Evolutionary conservation across 2,113 vertebrate genomes (phyloP).

Genomic region (Heterochromis multidens): DNA sequence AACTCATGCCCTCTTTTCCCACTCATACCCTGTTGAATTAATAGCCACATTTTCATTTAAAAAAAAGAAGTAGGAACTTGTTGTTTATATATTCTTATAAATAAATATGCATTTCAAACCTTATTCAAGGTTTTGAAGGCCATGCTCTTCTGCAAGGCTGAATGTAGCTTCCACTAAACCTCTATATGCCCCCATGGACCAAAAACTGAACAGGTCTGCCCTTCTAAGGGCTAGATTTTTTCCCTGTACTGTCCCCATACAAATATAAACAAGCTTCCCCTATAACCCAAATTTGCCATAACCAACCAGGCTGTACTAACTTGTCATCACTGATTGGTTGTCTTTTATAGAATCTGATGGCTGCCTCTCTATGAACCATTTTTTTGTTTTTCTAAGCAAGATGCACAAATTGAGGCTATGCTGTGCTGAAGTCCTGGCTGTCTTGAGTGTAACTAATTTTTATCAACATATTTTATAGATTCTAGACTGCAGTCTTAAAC

Average conservation of each 20-base stretch:
- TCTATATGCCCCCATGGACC: not conserved
- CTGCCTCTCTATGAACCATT: not conserved
- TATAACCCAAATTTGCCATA: not conserved
- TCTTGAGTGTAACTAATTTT: not conserved
- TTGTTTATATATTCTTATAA: not conserved
- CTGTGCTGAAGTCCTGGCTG: not conserved
- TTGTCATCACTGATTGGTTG: not conserved
- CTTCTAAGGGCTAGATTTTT: not conserved
- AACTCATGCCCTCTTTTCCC: not conserved
- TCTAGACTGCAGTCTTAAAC: not conserved
- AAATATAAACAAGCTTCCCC: not conserved
- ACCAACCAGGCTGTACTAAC: not conserved
- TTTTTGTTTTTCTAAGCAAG: not conserved
- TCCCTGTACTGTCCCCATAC: not conserved
- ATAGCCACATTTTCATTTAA: too few species aligned
- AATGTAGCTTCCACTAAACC: not conserved
- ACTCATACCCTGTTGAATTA: not conserved
- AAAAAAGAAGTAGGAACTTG: not conserved
- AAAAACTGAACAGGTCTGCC: not conserved
- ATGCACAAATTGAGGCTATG: not conserved
- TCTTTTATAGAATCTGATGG: not conserved
- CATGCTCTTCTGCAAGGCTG: not conserved
- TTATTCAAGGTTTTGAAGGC: not conserved
- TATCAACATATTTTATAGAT: not conserved
- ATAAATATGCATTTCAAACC: not conserved